Evolutionary conservation across 2,888 invertebrate species (phyloP).

Genomic region (Carpatolechia fugitivella): DNA sequence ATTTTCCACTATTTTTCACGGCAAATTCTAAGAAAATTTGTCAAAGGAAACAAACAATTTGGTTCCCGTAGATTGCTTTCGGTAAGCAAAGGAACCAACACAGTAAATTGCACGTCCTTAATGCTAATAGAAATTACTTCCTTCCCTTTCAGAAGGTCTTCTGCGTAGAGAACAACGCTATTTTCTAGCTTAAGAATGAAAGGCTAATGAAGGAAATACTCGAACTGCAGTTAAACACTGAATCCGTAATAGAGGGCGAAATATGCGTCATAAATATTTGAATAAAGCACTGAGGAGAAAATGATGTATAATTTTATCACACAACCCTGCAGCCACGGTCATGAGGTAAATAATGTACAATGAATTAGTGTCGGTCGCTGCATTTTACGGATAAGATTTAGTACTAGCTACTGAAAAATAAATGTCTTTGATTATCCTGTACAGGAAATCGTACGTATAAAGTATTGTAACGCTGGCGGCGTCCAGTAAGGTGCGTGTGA

Average conservation of each 20-base stretch:
- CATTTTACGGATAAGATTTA: not conserved
- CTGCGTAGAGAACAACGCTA: slow-evolving; percentile 19
- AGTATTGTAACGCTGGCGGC: not conserved
- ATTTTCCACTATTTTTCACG: not conserved
- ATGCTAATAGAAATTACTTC: slow-evolving; percentile 46
- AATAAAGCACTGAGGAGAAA: too few relatives aligned
- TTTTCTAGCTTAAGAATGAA: too few relatives aligned
- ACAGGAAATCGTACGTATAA: slow-evolving; percentile 4
- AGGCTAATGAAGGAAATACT: not conserved
- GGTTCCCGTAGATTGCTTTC: slow-evolving; percentile 23
- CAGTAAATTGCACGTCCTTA: slow-evolving; percentile 33
- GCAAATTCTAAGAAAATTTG: not conserved
- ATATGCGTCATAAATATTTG: not conserved
- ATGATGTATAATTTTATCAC: not conserved
- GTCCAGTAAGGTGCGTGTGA: slow-evolving; percentile 32
- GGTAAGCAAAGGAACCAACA: slow-evolving; percentile 18
- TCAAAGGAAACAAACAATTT: slow-evolving; percentile 15
- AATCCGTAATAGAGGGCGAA: slow-evolving; percentile 3
- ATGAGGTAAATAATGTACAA: not conserved
- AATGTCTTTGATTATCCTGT: not conserved
- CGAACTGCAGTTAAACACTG: not conserved
- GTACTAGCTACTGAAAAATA: not conserved
- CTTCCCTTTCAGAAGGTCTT: slow-evolving; percentile 39
- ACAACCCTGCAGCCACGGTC: not conserved
- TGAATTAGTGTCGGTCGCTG: not conserved